Base-by-base conservation (phyloP, 2,113 vertebrate species). In the Peromyscus californicus region DNA sequence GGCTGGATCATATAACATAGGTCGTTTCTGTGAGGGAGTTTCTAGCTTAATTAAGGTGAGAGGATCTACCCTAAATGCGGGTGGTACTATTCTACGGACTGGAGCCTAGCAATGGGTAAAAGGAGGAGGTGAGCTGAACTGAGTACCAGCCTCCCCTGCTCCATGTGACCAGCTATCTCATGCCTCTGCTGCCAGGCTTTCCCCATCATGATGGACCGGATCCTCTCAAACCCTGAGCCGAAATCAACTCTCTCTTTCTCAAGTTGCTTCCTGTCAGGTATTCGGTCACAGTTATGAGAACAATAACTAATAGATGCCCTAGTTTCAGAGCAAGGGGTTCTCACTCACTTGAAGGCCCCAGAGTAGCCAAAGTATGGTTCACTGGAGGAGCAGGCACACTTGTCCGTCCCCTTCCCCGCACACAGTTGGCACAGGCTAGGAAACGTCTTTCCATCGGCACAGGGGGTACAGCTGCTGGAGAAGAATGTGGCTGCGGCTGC, bases 331-430 rank as follows among this genome's bases (percentile, higher is more conserved):
- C 19, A 39, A 9, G 10, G 12, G 13, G 2, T 12, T 57, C n/a
- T 79, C 48, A 98, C 98, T 96, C 86, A 98, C 98, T 54, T 92
- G 95, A 98, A 91, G 61, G 98, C 98, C 0, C 98, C 98, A 0
- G 80, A 79, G 51, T 96, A 94, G 75, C 97, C 87, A 0, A 97
- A 98, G 88, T 97, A 98, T 0, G 87, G 97, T 67, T 98, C 98
- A 0, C 17, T 67, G 54, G 69, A 59, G 54, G 97, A 97, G 87
- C 97, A 97, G 85, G 97, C 85, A 7, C 98, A 98, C 26, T 92
- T 82, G 94, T 94, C 69, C 2, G 21, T 29, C 22, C 90, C 91
- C 21, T 42, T 42, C 57, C 97, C 96, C 0, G 15, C 89, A 63
- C 98, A 98, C 54, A 94, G 63, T 0, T 65, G 88, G 93, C 91